Evolutionary conservation across 1,140 invertebrate genomes (phyloP).

Genomic region (Drosophila rufa): DNA sequence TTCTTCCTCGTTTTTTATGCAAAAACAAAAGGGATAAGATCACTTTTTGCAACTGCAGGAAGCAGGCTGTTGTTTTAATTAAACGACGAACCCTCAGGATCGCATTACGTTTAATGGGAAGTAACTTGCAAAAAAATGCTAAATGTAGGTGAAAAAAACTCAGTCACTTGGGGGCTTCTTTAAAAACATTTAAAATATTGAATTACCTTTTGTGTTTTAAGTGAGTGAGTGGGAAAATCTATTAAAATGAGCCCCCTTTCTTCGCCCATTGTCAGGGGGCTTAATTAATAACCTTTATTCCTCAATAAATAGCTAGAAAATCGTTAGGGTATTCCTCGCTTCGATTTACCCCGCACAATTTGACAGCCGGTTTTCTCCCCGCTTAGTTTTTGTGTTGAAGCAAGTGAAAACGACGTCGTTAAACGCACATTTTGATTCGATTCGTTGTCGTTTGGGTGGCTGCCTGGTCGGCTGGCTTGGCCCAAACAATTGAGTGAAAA

Average conservation of each 20-base stretch:
- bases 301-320: background rate
- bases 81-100: constrained; percentile 6
- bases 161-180: constrained; percentile 2
- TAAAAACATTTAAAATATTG: constrained; percentile 13
- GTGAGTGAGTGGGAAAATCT: background rate
- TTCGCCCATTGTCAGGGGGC: background rate
- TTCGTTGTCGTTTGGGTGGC: constrained; percentile 32
- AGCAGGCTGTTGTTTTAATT: constrained; percentile 16
- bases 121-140: background rate
- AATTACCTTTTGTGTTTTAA: constrained; percentile 9
- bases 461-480: background rate
- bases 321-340: constrained; percentile 7
- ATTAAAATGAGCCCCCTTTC: too few species aligned
- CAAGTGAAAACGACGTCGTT: constrained; percentile 72
- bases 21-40: background rate
- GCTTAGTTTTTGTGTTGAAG: constrained; percentile 14
- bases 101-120: constrained; percentile 5
- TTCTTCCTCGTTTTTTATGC: background rate
- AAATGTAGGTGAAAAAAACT: background rate
- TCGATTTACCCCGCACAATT: constrained; percentile 24
- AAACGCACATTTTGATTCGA: constrained; percentile 59
- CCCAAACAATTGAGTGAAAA: constrained; percentile 75
- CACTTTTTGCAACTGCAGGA: constrained; percentile 7
- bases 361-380: constrained; percentile 44
- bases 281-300: background rate